Base-by-base conservation (phyloP, 2,888 invertebrate genomes). In the Nomada flava region DNA sequence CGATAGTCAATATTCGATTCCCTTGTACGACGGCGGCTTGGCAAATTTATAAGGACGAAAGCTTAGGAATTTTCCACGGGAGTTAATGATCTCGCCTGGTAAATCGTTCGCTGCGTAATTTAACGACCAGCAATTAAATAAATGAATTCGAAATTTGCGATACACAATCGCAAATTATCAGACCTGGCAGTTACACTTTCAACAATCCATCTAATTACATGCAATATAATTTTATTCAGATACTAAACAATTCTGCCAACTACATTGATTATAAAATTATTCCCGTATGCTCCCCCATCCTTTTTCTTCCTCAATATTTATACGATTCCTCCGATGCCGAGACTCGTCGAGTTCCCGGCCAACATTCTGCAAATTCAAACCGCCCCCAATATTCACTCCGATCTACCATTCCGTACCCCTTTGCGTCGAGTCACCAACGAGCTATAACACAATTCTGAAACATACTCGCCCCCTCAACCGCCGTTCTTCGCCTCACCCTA, bases 1-100 rank as follows among this genome's bases (percentile, higher is more conserved):
- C 62, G 75, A 75, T 69, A 42, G 53, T 42, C 60, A 70, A 76
- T 76, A 71, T 36, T 20, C 55, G 53, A 62, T 62, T 70, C 29
- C 20, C 67, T 44, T 15, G 44, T 44, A 20, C 29, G 47, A 47
- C n/a, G 47, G 55, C 47, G 36, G 3, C 55, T 20, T 20, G 71
- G 55, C 23, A 63, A 71, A 63, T 71, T 75, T 60, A 60, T 50
- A 69, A 69, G 23, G 52, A 71, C 63, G 62, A 47, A 55, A 53
- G 9, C 20, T 55, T 44, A 47, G 63, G 13, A 50, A 76, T 63
- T 55, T 71, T 63, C 55, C 71, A 26, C 60, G 44, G 11, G 18
- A 11, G 62, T 76, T 62, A 44, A 64, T 15, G 64, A 73, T 44
- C 36, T n/a, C 26, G 18, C 23, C 10, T 0, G 62, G 18, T 44